These are phyloP conservation scores for Xiphorhynchus erythropygius DNA, from an alignment of 2,797 vertebrate genomes.

Conservation along the genomic window DNA sequence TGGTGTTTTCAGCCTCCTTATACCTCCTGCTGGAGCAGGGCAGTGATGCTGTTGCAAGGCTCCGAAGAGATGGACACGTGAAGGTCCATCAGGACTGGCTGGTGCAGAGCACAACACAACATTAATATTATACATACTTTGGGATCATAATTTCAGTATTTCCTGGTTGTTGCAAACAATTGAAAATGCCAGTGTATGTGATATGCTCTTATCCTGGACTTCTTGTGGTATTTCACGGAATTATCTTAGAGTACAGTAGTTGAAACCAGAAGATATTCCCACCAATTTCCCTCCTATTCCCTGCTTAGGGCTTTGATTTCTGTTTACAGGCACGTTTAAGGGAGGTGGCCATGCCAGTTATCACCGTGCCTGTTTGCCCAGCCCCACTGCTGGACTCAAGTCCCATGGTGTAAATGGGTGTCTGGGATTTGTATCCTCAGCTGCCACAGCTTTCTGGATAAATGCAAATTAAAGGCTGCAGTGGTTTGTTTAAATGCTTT, in stretches of 20 bases:
- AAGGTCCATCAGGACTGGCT: background rate
- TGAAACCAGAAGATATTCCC: background rate
- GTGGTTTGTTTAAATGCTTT: background rate
- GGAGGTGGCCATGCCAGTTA: background rate
- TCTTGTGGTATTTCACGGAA: background rate
- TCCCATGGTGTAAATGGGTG: background rate
- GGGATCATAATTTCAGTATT: background rate
- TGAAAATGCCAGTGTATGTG: background rate
- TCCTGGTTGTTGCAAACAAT: background rate
- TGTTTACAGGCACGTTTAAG: background rate
- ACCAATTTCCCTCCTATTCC: background rate
- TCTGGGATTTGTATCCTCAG: background rate
- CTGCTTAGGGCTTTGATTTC: background rate
- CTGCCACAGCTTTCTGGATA: background rate
- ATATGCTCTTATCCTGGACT: background rate
- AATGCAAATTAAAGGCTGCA: background rate
- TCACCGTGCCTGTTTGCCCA: background rate
- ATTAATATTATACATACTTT: background rate
- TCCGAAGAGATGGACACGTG: background rate
- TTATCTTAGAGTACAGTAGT: background rate
- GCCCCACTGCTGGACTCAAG: background rate
- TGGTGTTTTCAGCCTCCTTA: background rate
- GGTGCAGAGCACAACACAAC: background rate
- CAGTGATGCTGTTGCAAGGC: background rate
- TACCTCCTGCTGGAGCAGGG: background rate